phyloP scores from a whole-genome alignment of 1,140 invertebrate genomes.

The Halotydeus destructor region DNA sequence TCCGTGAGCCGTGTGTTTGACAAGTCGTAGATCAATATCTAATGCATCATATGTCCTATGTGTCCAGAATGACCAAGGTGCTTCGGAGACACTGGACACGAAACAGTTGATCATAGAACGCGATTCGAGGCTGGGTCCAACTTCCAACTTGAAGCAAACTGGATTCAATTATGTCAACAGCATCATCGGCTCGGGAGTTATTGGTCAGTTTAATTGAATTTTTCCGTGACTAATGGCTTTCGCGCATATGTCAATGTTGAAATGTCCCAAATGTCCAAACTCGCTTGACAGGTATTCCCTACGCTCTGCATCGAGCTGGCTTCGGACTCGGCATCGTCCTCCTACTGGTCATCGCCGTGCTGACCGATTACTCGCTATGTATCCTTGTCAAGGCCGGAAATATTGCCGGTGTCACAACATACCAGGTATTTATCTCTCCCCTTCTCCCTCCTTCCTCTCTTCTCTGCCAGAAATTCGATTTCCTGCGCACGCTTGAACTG shows the following conservation, averaged over 20 bases:
- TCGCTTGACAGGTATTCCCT: constrained; percentile 60
- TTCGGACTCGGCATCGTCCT: constrained; percentile 51
- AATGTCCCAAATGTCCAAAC: too few relatives aligned
- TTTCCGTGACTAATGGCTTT: background rate
- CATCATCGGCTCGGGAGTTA: constrained; percentile 73
- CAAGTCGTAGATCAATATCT: background rate
- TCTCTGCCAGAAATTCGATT: background rate
- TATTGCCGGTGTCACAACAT: constrained; percentile 55
- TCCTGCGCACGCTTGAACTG: too few relatives aligned
- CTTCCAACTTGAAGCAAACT: constrained; percentile 44
- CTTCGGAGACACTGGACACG: too few relatives aligned
- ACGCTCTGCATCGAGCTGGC: constrained; percentile 55
- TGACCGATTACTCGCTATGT: constrained; percentile 65
- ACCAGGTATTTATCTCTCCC: constrained; percentile 34
- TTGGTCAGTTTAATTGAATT: constrained; percentile 44
- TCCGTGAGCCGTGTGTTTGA: background rate
- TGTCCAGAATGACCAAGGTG: background rate
- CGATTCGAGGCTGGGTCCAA: background rate
- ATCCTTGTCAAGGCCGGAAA: constrained; percentile 57
- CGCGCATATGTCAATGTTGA: background rate
- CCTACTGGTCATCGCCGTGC: constrained; percentile 45
- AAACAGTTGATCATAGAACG: background rate
- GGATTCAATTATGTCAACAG: constrained; percentile 83
- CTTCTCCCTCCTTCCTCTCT: background rate
- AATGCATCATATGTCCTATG: background rate